Conservation (phyloP, 2,888 invertebrate genomes). For the Lithophane semibrunnea region DNA sequence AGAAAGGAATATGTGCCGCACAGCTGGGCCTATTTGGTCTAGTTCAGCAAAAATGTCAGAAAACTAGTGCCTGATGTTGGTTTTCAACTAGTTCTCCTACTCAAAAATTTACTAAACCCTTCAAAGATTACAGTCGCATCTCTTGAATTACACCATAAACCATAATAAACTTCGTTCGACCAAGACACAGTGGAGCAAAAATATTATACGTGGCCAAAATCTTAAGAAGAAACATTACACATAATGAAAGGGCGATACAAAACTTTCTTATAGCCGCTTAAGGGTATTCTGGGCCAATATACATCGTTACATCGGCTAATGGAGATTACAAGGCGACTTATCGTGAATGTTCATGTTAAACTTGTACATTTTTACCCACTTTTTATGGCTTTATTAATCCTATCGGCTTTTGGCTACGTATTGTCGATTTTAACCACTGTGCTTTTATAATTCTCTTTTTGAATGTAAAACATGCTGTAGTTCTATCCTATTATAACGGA, state of each 20-base stretch:
- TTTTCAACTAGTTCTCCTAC: not conserved
- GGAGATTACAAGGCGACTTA: slow-evolving; percentile 63
- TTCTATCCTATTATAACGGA: slow-evolving; percentile 34
- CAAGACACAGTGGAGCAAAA: slow-evolving; percentile 34
- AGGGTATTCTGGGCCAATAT: slow-evolving; percentile 61
- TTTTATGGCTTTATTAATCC: slow-evolving; percentile 46
- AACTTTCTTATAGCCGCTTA: slow-evolving; percentile 70
- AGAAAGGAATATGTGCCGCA: not conserved
- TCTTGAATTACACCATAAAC: slow-evolving; percentile 23
- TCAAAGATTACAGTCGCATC: not conserved
- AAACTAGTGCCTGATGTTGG: not conserved
- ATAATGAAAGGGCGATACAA: slow-evolving; percentile 72
- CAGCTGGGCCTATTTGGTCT: not conserved
- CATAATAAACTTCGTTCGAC: slow-evolving; percentile 22
- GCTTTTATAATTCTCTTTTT: slow-evolving; percentile 49
- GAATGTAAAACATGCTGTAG: slow-evolving; percentile 31
- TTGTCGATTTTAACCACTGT: slow-evolving; percentile 43
- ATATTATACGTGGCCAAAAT: slow-evolving; percentile 65
- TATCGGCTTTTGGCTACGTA: slow-evolving; percentile 31
- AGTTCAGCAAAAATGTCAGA: not conserved
- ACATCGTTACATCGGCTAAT: slow-evolving; percentile 66
- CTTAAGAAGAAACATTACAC: slow-evolving; percentile 70
- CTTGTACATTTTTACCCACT: slow-evolving; percentile 34
- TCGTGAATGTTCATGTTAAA: slow-evolving; percentile 41
- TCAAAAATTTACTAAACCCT: not conserved